Percentiles rank a stretch among this genome's conserved stretches.
Evolutionary conservation across 2,888 invertebrate genomes (phyloP).

Genomic region (Antitype chi): DNA sequence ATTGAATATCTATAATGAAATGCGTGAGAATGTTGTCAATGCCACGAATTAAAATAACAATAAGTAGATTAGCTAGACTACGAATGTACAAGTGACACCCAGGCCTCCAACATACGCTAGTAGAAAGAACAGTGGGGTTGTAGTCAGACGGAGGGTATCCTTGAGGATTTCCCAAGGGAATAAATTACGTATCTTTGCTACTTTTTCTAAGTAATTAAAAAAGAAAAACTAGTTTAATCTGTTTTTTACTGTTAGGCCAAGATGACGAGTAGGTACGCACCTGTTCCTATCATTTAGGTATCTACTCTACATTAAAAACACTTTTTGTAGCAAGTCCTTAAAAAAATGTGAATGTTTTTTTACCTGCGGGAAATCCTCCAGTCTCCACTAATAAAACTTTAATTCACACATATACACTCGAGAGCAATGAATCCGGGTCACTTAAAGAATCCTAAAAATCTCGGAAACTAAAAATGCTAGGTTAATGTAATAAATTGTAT

Average conservation of each 20-base stretch:
- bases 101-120: too few species aligned
- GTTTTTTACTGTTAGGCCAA: background rate
- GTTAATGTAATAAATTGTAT: too few species aligned
- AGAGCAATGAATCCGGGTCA: too few species aligned
- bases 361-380: background rate
- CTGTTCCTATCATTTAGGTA: background rate
- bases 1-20: constrained; percentile 28
- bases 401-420: background rate
- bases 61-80: background rate
- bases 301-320: background rate
- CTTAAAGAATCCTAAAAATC: too few species aligned
- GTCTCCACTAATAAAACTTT: constrained; percentile 1
- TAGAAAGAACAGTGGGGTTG: too few species aligned
- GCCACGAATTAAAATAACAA: constrained; percentile 9
- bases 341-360: constrained; percentile 22
- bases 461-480: too few species aligned
- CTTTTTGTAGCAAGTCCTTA: constrained; percentile 3
- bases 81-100: too few species aligned
- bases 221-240: background rate
- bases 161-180: too few species aligned
- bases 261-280: background rate
- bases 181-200: background rate
- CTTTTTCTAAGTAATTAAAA: background rate
- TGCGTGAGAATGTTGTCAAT: constrained; percentile 33
- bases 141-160: too few species aligned